Conservation (phyloP, 2,113 vertebrate genomes). For the Clupea harengus region DNA sequence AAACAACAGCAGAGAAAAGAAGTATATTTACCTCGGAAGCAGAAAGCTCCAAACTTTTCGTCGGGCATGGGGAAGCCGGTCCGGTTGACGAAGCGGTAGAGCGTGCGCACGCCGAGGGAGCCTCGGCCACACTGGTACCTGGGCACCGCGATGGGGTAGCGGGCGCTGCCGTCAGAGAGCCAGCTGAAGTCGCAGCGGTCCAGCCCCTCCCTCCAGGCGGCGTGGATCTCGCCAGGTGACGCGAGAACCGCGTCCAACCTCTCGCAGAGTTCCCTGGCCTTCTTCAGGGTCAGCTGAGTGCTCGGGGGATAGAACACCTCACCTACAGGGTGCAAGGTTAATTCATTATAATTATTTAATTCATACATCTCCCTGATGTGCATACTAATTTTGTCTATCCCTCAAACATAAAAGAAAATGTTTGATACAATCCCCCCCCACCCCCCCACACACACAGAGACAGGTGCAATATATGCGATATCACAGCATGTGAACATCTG, state of each 20-base stretch:
- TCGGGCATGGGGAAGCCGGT: conserved; percentile 82
- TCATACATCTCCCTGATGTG: not conserved
- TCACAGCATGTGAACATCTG: not conserved
- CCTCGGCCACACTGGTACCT: conserved; percentile 88
- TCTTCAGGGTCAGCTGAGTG: conserved; percentile 71
- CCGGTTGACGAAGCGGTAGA: conserved; percentile 86
- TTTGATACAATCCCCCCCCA: not conserved
- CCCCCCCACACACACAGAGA: not conserved
- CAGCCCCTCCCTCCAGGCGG: conserved; percentile 87
- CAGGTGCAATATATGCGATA: not conserved
- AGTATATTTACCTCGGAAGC: conserved; percentile 77
- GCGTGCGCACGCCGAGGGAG: conserved; percentile 87
- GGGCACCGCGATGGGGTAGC: conserved; percentile 86
- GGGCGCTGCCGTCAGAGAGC: conserved; percentile 88
- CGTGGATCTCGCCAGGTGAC: conserved; percentile 83
- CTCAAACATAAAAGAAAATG: not conserved
- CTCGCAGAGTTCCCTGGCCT: conserved; percentile 74
- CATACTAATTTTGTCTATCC: not conserved
- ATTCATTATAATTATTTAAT: too few relatives aligned
- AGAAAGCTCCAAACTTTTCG: conserved; percentile 83
- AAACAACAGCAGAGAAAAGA: not conserved
- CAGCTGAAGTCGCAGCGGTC: conserved; percentile 91
- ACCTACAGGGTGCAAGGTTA: conserved; percentile 62
- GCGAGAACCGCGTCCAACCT: conserved; percentile 70
- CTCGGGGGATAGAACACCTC: conserved; percentile 80